Percentiles rank a stretch among this genome's conserved stretches.
Evolutionary conservation across 2,113 vertebrate genomes (phyloP).

Genomic region (Albula glossodonta): DNA sequence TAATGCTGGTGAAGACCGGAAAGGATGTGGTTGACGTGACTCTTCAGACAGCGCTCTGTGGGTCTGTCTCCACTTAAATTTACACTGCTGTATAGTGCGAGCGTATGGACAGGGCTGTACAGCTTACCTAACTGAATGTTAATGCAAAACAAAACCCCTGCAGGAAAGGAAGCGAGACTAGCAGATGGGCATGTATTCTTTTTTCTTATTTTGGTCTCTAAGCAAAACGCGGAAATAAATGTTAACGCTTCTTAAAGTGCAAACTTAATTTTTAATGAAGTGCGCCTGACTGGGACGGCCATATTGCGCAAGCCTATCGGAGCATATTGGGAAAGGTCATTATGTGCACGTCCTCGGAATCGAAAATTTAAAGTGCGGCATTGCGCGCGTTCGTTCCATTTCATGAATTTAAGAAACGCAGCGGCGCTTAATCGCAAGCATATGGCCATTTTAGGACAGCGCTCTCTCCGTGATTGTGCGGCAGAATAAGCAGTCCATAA

Average conservation of each 20-base stretch:
- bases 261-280: constrained; percentile 20
- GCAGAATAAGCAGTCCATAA: constrained; percentile 78
- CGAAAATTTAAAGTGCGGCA: constrained; percentile 51
- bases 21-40: constrained; percentile 45
- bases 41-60: too few species aligned
- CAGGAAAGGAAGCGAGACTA: neutral
- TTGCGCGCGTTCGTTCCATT: constrained; percentile 48
- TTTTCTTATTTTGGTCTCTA: neutral
- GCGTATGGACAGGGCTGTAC: too few species aligned
- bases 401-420: constrained; percentile 70
- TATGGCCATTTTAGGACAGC: constrained; percentile 73
- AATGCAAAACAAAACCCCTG: neutral
- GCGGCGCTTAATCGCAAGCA: constrained; percentile 67
- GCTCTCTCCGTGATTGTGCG: constrained; percentile 66
- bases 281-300: constrained; percentile 44
- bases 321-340: constrained; percentile 60
- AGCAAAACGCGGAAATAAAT: neutral
- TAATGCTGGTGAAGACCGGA: constrained; percentile 45
- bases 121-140: neutral
- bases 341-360: constrained; percentile 57
- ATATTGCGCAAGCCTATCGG: constrained; percentile 44
- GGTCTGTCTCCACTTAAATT: too few species aligned
- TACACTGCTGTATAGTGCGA: too few species aligned
- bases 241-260: neutral
- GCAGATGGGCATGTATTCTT: neutral